A percentile compares a stretch with the other conserved stretches of the same genome.
Conservation (phyloP, 2,113 vertebrate species). For the Brachypodius melanocephalos region DNA sequence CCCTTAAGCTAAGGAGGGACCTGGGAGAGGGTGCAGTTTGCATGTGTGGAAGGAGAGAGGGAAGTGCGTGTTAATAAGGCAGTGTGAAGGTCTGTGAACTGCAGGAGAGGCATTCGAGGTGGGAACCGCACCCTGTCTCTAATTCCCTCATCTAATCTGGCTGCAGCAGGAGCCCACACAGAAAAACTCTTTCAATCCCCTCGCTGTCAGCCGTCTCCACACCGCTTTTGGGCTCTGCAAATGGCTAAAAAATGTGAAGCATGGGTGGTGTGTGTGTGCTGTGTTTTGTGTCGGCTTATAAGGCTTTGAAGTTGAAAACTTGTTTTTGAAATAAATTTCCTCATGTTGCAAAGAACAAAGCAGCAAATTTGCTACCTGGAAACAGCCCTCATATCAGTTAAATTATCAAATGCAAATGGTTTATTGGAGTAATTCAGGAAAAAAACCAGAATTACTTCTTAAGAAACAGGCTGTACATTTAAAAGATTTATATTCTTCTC, state of each 20-base stretch:
- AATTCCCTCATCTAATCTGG: slow-evolving; percentile 38
- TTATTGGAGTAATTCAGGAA: background rate
- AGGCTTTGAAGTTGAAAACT: slow-evolving; percentile 29
- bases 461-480: background rate
- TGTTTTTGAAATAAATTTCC: slow-evolving; percentile 28
- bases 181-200: background rate
- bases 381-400: background rate
- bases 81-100: slow-evolving; percentile 50
- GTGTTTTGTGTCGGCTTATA: background rate
- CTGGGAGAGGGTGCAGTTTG: slow-evolving; percentile 51
- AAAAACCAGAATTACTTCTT: background rate
- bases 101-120: slow-evolving; percentile 46
- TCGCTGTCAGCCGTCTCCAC: background rate
- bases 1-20: slow-evolving; percentile 66
- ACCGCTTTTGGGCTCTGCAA: background rate
- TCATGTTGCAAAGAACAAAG: background rate
- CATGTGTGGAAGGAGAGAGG: slow-evolving; percentile 45
- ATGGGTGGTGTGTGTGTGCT: background rate
- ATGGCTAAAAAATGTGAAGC: background rate
- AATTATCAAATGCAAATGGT: background rate
- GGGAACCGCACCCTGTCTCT: slow-evolving; percentile 40
- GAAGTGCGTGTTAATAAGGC: slow-evolving; percentile 10
- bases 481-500: background rate
- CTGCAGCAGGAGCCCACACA: slow-evolving; percentile 47
- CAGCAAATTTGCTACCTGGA: slow-evolving; percentile 6